Base-by-base conservation (phyloP, 2,113 vertebrate species). In the Esox niger region DNA sequence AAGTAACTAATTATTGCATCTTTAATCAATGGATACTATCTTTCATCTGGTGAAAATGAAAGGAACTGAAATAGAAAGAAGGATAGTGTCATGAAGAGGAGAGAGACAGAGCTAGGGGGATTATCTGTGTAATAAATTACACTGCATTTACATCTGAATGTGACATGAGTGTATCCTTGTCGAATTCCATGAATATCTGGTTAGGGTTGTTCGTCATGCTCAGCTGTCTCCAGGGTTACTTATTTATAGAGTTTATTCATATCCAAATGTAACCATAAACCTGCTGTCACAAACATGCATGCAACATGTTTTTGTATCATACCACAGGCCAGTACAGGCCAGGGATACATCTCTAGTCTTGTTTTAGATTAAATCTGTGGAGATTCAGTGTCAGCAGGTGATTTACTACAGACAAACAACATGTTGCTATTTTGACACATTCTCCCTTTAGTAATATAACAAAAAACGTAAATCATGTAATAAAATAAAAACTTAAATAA, bases 241-340 rank as follows among this genome's bases (percentile, higher is more conserved):
- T 55, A 23, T 55, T n/a, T 33, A 20, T 9, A 20, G 29, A n/a
- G 13, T 60, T 32, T 60, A 1, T 33, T 60, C 30, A 60, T 32
- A 17, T 60, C 58, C 30, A 33, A 60, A 32, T 17, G 27, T 60
- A 60, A 32, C 58, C 58, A 29, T 20, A 15, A 20, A 60, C 57
- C 30, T 32, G 30, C 57, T 60, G 15, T 6, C 29, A 60, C 25
- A 32, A 10, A 20, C n/a, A 61, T 21, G 35, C 21, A 17, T n/a
- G 11, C 59, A 20, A 4, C 17, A 31, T 59, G 17, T 20, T 6
- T 29, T 59, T 6, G 13, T 6, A 13, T 43, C 17, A 7, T 59
- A 20, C 21, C 6, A 15, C 32, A 33, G 59, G 32, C 30, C 11
- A 30, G 32, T 33, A 35, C 23, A 35, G 25, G 13, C 4, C 10